Conservation (phyloP, 2,888 invertebrate species). For the Urechis unicinctus region DNA sequence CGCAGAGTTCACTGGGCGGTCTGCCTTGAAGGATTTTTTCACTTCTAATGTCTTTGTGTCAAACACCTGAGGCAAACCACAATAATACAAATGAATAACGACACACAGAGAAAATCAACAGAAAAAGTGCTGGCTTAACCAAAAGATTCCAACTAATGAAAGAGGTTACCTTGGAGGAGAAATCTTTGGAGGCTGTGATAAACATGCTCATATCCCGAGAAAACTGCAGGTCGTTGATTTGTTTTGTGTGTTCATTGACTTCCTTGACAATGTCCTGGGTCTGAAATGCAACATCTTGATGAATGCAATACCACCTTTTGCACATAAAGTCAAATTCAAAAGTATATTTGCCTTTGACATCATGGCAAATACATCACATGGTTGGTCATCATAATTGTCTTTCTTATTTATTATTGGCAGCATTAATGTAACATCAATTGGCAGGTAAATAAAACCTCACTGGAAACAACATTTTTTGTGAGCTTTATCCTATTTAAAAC, state of each 20-base stretch:
- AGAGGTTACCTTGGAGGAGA: constrained; percentile 82
- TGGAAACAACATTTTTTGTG: too few relatives aligned
- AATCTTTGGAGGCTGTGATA: constrained; percentile 94
- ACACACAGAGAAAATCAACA: background rate
- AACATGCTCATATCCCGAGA: constrained; percentile 91
- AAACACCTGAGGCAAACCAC: constrained; percentile 58
- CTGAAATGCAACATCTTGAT: constrained; percentile 55
- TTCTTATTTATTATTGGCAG: too few relatives aligned
- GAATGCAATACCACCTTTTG: too few relatives aligned
- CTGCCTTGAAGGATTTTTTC: constrained; percentile 93
- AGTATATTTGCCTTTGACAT: too few relatives aligned
- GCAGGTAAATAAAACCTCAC: too few relatives aligned
- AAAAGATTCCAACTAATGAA: background rate
- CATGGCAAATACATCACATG: too few relatives aligned
- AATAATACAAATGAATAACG: background rate
- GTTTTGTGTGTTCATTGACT: constrained; percentile 71
- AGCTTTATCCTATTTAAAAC: too few relatives aligned
- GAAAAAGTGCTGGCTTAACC: background rate
- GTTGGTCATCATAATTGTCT: too few relatives aligned
- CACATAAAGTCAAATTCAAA: too few relatives aligned
- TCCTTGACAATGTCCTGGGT: constrained; percentile 75
- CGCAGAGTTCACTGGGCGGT: constrained; percentile 96
- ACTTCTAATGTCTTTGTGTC: constrained; percentile 80
- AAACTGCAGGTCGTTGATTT: constrained; percentile 94
- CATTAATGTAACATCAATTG: too few relatives aligned